Evolutionary conservation across 1,140 invertebrate genomes (phyloP).

Genomic region (Batillaria attramentaria): DNA sequence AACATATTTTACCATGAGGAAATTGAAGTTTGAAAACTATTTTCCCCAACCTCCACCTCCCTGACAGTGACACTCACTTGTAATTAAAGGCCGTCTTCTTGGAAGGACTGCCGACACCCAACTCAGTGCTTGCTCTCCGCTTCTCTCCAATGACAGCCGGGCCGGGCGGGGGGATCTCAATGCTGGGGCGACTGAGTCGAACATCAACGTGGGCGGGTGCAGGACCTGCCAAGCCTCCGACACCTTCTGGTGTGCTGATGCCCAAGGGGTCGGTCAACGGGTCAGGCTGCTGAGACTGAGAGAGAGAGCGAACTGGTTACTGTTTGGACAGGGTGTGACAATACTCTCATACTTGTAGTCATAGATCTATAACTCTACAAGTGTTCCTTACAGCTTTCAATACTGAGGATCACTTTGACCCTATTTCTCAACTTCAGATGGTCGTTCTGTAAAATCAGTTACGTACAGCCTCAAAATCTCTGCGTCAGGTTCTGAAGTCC

Average conservation of each 20-base stretch:
- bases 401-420: too few relatives aligned
- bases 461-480: too few relatives aligned
- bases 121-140: slow-evolving; percentile 60
- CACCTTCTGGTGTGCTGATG: slow-evolving; percentile 78
- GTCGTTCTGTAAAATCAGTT: too few relatives aligned
- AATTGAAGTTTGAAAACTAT: neutral
- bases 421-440: neutral
- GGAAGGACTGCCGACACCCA: slow-evolving; percentile 50
- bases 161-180: slow-evolving; percentile 50
- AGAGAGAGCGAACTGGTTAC: neutral
- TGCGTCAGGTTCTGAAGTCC: too few relatives aligned
- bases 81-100: slow-evolving; percentile 62
- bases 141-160: slow-evolving; percentile 46
- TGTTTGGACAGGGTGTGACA: neutral
- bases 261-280: slow-evolving; percentile 90
- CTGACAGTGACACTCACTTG: slow-evolving; percentile 56
- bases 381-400: too few relatives aligned
- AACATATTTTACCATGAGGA: neutral
- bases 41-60: neutral
- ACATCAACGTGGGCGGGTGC: slow-evolving; percentile 46
- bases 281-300: slow-evolving; percentile 24
- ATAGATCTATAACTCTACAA: neutral
- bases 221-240: slow-evolving; percentile 61
- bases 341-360: neutral
- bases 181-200: slow-evolving; percentile 57